Conservation (phyloP, 2,113 vertebrate genomes). For the Dasypus novemcinctus region DNA sequence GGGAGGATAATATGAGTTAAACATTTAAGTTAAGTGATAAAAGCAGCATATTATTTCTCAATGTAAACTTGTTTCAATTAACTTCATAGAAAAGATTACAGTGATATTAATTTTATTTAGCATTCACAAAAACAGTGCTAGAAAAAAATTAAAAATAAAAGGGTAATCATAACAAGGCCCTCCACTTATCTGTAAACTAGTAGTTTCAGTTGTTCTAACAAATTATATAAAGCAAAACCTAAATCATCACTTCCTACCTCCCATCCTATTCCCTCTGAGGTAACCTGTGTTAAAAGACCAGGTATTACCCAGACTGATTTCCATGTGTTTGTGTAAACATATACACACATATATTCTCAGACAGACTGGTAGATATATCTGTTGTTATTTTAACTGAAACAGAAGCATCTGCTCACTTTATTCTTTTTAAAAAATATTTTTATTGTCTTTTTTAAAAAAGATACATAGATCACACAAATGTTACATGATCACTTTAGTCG, state of each 20-base stretch:
- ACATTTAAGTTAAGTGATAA: not conserved
- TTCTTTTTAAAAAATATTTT: too few relatives aligned
- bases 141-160: constrained; percentile 2
- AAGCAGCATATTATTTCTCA: constrained; percentile 1
- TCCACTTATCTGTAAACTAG: not conserved
- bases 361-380: not conserved
- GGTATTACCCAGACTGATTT: not conserved
- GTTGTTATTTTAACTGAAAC: not conserved
- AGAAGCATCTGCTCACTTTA: not conserved
- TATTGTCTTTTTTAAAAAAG: too few relatives aligned
- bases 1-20: constrained; percentile 55
- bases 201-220: not conserved
- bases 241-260: not conserved
- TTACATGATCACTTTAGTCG: too few relatives aligned
- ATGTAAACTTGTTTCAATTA: not conserved
- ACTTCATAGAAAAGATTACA: not conserved
- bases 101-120: not conserved
- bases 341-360: not conserved
- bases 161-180: not conserved
- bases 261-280: not conserved
- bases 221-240: not conserved
- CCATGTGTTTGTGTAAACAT: not conserved
- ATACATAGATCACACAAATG: too few relatives aligned
- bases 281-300: not conserved
- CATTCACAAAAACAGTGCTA: not conserved